Base-by-base conservation (phyloP, 2,113 vertebrate genomes). In the Axis porcinus region DNA sequence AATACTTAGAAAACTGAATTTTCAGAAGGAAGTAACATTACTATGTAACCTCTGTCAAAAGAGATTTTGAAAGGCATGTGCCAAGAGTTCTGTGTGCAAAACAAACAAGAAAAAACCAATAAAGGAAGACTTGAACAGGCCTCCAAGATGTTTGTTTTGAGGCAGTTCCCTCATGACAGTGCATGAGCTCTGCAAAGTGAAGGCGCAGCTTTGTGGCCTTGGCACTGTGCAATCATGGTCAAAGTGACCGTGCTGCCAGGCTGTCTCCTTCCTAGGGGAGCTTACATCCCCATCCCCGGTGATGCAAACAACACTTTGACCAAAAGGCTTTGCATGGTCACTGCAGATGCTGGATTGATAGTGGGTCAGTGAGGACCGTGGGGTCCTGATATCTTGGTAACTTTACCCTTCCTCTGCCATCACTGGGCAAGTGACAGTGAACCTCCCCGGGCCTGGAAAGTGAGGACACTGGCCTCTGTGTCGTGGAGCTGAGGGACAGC, bases 1-100 rank as follows among this genome's bases (percentile, higher is more conserved):
- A 95, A 64, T 83, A 13, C 50, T 95, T 95, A 96, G 74, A 89
- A 91, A 92, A 96, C 40, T 27, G 70, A 76, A 43, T 76, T 94
- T 95, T 96, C 95, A 97, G 45, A 98, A 98, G 97, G 98, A 98
- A 98, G 98, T 98, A 87, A 89, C 82, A 86, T 96, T 97, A 50
- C 95, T 87, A 36, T 40, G 45, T 89, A 84, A 57, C 2, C 13
- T 5, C 6, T 95, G 45, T 97, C 98, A 94, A 97, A 98, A 98
- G 94, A 27, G 81, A 83, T 95, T 86, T 92, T 97, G 94, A 95
- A 97, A 97, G 70, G 36, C 64, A 2, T 94, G 86, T 97, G 52
- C 43, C 81, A 83, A 89, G 58, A 70, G 21, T 50, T 57, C 5
- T 40, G 43, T 74, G 70, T n/a, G 25, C 23, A 57, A 15, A 76